Evolutionary conservation across 37 sponge, comb jelly and placozoan species (phyloP), one percentile per base, ranked within the genome.

Genomic region (Cliona cf. orientalis): DNA sequence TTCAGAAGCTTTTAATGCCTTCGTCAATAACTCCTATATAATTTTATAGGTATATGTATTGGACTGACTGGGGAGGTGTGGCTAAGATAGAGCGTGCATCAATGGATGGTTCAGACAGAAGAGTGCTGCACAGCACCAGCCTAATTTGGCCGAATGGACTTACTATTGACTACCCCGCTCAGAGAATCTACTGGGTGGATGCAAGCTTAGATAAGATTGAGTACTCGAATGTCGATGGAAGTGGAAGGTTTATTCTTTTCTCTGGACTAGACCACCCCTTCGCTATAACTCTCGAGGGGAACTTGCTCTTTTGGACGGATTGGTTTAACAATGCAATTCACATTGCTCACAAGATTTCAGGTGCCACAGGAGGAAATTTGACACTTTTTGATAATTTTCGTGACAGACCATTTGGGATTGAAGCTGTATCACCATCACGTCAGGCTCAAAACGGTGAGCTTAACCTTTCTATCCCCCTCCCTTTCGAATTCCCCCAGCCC

Each of bases 301-400:
- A 87, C 42, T 21, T 49, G 3, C 36, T 91, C 0, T 94, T 75
- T 70, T 94, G 91, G 88, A 82, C 88, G 1, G 95, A 94, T 42
- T 90, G 91, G 88, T 21, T 25, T 2, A 46, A 69, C n/a, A 58
- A 83, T 6, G 26, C 84, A 0, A 46, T 94, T 14, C 75, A 65
- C 40, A 29, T 38, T 0, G 40, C 84, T 11, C 67, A 74, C 76
- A 84, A 68, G 57, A 0, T 32, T 1, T 7, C 3, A 9, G 67
- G 75, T 2, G 2, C 28, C 3, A 33, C 3, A 5, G 35, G 53
- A n/a, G n/a, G 22, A 34, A n/a, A n/a, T n/a, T n/a, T n/a, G n/a
- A 29, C 39, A 26, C 44, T 84, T 11, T 46, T 41, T 11, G 62
- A 71, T 34, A 28, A 45, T 29, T 34, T 81, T 2, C 63, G 45